Conservation (phyloP, 2,113 vertebrate genomes). For the Ameiurus melas region DNA sequence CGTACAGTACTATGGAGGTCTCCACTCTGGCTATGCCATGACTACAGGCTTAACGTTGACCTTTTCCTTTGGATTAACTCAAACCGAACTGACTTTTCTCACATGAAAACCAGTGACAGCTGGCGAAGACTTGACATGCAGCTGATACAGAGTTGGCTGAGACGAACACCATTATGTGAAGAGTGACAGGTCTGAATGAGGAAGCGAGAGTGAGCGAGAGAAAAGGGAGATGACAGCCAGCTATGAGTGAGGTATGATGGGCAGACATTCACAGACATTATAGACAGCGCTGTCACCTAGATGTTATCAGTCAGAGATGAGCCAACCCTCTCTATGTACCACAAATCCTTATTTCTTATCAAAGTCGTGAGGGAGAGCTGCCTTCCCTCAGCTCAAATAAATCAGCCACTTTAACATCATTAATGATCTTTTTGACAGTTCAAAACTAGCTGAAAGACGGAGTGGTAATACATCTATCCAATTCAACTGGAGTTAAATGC, state of each 20-base stretch:
- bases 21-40: not conserved
- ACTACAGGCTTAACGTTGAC: constrained; percentile 13
- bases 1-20: not conserved
- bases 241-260: constrained; percentile 29
- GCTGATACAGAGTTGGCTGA: constrained; percentile 22
- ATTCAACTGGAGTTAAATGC: not conserved
- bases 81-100: constrained; percentile 16
- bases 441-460: not conserved
- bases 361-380: not conserved
- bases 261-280: constrained; percentile 19
- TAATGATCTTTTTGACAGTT: constrained; percentile 22
- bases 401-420: constrained; percentile 20
- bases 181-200: constrained; percentile 43
- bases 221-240: constrained; percentile 33
- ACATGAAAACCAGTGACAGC: constrained; percentile 15
- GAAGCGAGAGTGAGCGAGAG: constrained; percentile 21
- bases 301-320: constrained; percentile 44
- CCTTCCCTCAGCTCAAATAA: constrained; percentile 20
- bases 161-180: not conserved
- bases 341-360: constrained; percentile 8
- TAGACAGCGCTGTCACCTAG: constrained; percentile 38
- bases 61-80: not conserved
- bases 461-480: not conserved
- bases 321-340: constrained; percentile 8
- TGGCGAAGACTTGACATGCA: constrained; percentile 7